These are phyloP conservation scores for Chrysomela aeneicollis DNA, from an alignment of 2,888 invertebrate species.

Conservation along the genomic window DNA sequence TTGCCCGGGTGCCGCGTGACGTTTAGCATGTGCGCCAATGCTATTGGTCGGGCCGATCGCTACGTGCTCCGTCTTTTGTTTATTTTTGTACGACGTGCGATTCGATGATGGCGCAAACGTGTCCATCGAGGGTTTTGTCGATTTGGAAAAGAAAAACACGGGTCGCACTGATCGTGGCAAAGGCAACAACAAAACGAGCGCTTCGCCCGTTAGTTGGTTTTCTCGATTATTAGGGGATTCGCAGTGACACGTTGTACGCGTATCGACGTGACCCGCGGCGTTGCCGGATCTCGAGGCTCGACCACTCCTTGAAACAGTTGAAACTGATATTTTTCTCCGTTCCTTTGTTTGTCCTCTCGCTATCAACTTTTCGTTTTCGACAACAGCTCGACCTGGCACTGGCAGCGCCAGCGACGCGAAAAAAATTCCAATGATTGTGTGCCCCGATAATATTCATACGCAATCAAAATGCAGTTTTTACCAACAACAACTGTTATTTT, in stretches of 20 bases:
- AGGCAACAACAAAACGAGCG: neutral
- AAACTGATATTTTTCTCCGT: constrained; percentile 29
- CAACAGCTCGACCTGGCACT: too few relatives aligned
- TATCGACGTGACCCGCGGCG: constrained; percentile 49
- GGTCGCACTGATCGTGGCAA: neutral
- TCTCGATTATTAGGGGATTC: neutral
- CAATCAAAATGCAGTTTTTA: neutral
- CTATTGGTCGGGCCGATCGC: constrained; percentile 49
- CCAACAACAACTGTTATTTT: neutral
- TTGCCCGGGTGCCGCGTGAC: constrained; percentile 55
- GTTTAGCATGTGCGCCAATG: constrained; percentile 54
- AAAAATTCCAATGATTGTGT: too few relatives aligned
- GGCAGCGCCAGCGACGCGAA: too few relatives aligned
- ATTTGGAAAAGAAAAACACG: too few relatives aligned
- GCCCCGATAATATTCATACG: too few relatives aligned
- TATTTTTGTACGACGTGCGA: constrained; percentile 34
- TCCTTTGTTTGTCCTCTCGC: constrained; percentile 23
- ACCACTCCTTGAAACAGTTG: constrained; percentile 51
- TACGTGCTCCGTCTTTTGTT: constrained; percentile 45
- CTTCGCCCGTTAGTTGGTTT: neutral
- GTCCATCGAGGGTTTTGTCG: neutral
- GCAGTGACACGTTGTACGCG: constrained; percentile 42
- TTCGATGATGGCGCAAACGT: neutral
- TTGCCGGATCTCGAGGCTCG: constrained; percentile 45
- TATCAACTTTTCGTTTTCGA: neutral